Evolutionary conservation across 2,888 invertebrate genomes (phyloP).

Genomic region (Nomada goodeniana): DNA sequence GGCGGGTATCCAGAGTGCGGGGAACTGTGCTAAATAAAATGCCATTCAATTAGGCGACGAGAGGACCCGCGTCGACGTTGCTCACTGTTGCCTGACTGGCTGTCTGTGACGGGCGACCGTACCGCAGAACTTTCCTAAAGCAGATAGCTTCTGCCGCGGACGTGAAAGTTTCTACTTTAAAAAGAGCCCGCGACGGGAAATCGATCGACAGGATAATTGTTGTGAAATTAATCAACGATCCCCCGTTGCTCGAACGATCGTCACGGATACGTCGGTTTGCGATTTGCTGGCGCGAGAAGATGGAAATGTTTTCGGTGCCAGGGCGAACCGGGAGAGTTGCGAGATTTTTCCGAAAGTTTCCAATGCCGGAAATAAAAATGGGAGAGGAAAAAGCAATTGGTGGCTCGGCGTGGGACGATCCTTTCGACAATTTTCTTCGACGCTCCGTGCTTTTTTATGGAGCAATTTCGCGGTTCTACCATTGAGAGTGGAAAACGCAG

Average conservation of each 20-base stretch:
- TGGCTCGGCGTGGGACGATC: neutral
- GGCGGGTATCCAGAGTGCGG: conserved; percentile 79
- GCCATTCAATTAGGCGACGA: conserved; percentile 79
- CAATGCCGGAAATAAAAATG: no score
- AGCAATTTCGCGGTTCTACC: conserved; percentile 21
- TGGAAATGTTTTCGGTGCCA: neutral
- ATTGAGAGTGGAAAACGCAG: conserved; percentile 15
- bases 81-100: conserved; percentile 35
- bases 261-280: neutral
- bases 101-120: conserved; percentile 46
- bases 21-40: conserved; percentile 81
- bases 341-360: no score
- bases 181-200: conserved; percentile 15
- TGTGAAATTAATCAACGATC: conserved; percentile 31
- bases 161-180: conserved; percentile 49
- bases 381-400: no score
- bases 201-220: conserved; percentile 43
- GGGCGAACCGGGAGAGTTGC: neutral
- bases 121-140: conserved; percentile 68
- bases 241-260: conserved; percentile 15
- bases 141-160: conserved; percentile 59
- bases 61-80: conserved; percentile 68
- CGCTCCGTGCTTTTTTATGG: conserved; percentile 26
- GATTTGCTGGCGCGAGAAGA: neutral
- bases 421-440: neutral